Evolutionary conservation across 2,888 invertebrate genomes (phyloP), one percentile per base, ranked within the genome.

Genomic region (Pristionchus exspectatus): DNA sequence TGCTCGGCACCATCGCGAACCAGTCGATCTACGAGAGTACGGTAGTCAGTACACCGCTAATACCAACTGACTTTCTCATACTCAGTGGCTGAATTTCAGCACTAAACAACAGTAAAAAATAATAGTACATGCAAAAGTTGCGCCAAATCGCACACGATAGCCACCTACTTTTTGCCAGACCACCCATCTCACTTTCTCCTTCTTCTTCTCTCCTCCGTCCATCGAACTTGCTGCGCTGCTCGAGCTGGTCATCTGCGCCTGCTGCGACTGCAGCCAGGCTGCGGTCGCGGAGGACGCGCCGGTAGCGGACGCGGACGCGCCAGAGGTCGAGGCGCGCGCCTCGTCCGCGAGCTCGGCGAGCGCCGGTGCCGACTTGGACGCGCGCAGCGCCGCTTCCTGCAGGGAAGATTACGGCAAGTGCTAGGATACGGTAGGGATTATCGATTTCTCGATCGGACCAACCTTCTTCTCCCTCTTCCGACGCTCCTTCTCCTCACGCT

Each of bases 1-100:
- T 87, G 16, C 92, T 91, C 18, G 92, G 93, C 84, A 93, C 89
- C 89, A 92, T 81, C 27, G 92, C 91, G 66, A 90, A 89, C 93
- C 93, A 93, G 90, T 92, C 91, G n/a, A 87, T 56, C 87, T 87
- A 44, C 38, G 38, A 38, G 10, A 87, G 38, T 18, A 38, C 74
- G 74, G 38, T 74, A 33, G 33, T 7, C 3, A 5, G 4, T 24
- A 18, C 24, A 38, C 38, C 74, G 1, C 38, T 16, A 24, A 74
- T 74, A 10, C 21, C 33, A 74, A 74, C 74, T 74, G 38, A 74
- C 38, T 38, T 72, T 27, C 56, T 56, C 16, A 10, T 10, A 5
- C 44, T 50, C 44, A 9, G 12, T 50, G 44, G 44, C 44, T 7
- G 10, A 9, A 3, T 50, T 50, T 50, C 44, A 50, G 44, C 9